phyloP scores from a whole-genome alignment of 2,797 vertebrate genomes.

The Enteromius mattozi region DNA sequence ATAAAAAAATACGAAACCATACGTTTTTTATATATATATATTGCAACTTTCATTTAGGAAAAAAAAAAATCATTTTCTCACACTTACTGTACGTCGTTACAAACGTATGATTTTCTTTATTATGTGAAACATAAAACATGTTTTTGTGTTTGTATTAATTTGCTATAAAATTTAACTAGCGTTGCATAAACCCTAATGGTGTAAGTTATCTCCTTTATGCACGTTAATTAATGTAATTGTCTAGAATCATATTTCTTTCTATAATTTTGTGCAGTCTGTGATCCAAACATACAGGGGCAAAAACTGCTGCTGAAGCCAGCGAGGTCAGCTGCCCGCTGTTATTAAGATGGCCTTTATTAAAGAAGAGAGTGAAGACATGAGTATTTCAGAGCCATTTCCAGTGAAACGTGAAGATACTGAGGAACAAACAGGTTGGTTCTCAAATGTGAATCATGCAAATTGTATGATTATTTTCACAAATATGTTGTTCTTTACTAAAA shows the following conservation, averaged over 20 bases:
- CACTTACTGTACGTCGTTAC: neutral
- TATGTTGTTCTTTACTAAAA: neutral
- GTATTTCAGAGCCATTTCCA: neutral
- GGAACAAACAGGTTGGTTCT: constrained; percentile 6
- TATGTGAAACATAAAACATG: neutral
- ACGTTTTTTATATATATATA: neutral
- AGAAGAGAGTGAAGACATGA: constrained; percentile 5
- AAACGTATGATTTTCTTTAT: no score
- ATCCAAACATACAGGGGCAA: neutral
- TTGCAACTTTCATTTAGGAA: neutral
- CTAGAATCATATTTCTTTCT: neutral
- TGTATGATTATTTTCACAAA: neutral
- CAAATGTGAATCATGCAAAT: neutral
- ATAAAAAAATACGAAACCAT: neutral
- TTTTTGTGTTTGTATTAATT: neutral
- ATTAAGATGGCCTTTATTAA: constrained; percentile 3
- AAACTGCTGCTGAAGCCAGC: neutral
- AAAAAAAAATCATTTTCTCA: neutral
- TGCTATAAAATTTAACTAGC: neutral
- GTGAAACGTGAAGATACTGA: neutral
- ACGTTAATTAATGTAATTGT: neutral
- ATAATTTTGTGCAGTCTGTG: no score
- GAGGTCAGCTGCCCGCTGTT: neutral
- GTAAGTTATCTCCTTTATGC: neutral
- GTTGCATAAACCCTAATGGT: neutral